Conservation (phyloP, 2,888 invertebrate genomes). For the Drosophila vallismaia region DNA sequence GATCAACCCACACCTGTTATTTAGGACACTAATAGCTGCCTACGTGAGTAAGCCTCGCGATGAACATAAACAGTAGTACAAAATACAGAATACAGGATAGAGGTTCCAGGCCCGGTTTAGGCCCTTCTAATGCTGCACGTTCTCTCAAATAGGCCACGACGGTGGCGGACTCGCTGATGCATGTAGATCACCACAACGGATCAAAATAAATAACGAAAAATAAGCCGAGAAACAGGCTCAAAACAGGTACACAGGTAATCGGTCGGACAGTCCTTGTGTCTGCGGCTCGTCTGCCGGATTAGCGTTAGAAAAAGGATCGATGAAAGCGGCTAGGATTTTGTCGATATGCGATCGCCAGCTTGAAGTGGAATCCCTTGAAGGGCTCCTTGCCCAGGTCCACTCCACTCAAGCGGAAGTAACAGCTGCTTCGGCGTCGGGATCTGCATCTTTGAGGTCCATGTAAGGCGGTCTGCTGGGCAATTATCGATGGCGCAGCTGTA, state of each 20-base stretch:
- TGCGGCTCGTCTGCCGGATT: conserved; percentile 56
- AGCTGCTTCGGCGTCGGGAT: conserved; percentile 56
- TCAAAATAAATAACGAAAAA: conserved; percentile 42
- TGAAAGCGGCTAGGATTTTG: conserved; percentile 37
- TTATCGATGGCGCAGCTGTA: conserved; percentile 71
- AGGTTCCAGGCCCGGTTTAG: conserved; percentile 7
- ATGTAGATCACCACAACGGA: conserved; percentile 51
- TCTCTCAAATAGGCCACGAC: conserved; percentile 61
- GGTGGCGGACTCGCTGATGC: conserved; percentile 37
- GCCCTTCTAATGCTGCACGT: conserved; percentile 66
- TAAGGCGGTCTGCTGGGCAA: conserved; percentile 52
- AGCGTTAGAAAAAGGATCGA: conserved; percentile 59
- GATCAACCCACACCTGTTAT: conserved; percentile 77
- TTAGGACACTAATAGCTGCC: conserved; percentile 64
- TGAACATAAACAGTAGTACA: not conserved
- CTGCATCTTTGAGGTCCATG: conserved; percentile 32
- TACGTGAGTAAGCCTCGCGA: conserved; percentile 54
- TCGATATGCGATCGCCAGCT: not conserved
- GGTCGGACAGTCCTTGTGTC: conserved; percentile 21
- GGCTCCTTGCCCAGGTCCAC: conserved; percentile 25
- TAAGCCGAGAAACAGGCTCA: conserved; percentile 38
- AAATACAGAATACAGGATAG: too few species aligned
- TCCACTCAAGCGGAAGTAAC: conserved; percentile 68
- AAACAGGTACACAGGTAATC: conserved; percentile 58
- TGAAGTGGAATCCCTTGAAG: conserved; percentile 32